Percentiles rank a stretch among this genome's conserved stretches.
These are phyloP conservation scores for Bursaphelenchus okinawaensis DNA, from an alignment of 2,888 invertebrate species.

Conservation along the genomic window DNA sequence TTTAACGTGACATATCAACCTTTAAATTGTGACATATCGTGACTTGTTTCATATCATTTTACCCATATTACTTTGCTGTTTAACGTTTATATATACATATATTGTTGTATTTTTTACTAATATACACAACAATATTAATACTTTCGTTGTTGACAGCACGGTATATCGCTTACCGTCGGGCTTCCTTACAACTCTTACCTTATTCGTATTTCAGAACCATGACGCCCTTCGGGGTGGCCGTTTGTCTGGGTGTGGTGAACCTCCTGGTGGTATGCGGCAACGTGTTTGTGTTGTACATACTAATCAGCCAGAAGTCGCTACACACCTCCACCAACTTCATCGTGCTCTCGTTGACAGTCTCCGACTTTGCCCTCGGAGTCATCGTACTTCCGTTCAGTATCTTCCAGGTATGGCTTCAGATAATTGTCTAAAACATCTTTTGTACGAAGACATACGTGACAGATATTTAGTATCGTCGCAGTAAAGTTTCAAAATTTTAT, in stretches of 20 bases:
- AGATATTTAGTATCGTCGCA: too few species aligned
- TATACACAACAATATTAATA: too few species aligned
- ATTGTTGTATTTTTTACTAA: too few species aligned
- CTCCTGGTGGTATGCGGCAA: constrained; percentile 53
- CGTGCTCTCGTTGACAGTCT: constrained; percentile 90
- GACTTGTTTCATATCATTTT: too few species aligned
- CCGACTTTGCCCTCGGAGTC: constrained; percentile 88
- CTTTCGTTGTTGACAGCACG: too few species aligned
- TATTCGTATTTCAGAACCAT: neutral
- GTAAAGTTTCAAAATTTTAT: neutral
- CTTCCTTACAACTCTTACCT: too few species aligned
- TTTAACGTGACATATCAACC: too few species aligned
- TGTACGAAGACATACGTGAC: neutral
- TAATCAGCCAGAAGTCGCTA: constrained; percentile 61
- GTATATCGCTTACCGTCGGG: too few species aligned
- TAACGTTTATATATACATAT: too few species aligned
- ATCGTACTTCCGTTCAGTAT: constrained; percentile 91
- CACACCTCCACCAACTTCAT: constrained; percentile 92
- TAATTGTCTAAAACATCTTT: neutral
- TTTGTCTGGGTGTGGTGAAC: constrained; percentile 42
- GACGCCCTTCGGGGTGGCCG: constrained; percentile 20
- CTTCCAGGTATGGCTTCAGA: constrained; percentile 71
- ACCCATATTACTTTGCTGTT: too few species aligned
- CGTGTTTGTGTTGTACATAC: constrained; percentile 51
- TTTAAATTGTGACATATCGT: too few species aligned